Evolutionary conservation across 2,888 invertebrate species (phyloP).

Genomic region (Caenorhabditis imperialis): DNA sequence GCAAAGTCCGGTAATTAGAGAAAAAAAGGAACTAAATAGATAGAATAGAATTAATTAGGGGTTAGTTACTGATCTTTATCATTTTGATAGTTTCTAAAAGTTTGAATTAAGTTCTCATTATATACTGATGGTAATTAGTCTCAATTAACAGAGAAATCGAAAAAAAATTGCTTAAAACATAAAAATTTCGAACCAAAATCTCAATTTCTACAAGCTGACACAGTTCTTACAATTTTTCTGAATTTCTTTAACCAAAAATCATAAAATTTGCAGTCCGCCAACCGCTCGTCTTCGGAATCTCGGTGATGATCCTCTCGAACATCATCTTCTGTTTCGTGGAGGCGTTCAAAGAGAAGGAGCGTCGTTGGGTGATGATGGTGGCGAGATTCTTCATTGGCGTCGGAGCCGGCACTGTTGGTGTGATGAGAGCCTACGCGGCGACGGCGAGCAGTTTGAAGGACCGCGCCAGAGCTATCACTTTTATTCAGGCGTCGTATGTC

Average conservation of each 20-base stretch:
- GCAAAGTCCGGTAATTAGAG: constrained; percentile 60
- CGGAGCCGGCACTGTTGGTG: constrained; percentile 63
- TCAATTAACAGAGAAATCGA: no score
- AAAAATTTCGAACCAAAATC: no score
- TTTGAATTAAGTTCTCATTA: no score
- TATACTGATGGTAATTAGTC: no score
- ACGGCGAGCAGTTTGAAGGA: constrained; percentile 61
- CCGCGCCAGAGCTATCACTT: constrained; percentile 63
- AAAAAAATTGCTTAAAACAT: no score
- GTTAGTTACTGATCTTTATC: no score
- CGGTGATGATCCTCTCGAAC: constrained; percentile 62
- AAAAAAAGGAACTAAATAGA: no score
- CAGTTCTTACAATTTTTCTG: neutral
- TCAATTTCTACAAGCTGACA: neutral
- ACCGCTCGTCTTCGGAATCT: constrained; percentile 60
- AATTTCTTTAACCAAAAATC: constrained; percentile 5
- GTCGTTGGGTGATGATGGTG: constrained; percentile 64
- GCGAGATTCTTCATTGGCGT: constrained; percentile 61
- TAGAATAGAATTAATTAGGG: no score
- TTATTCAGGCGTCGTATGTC: constrained; percentile 62
- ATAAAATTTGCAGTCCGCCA: constrained; percentile 56
- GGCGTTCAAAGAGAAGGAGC: constrained; percentile 45
- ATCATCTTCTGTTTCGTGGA: constrained; percentile 66
- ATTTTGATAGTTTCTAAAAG: no score
- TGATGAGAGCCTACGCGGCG: constrained; percentile 62